Percentiles rank a stretch among this genome's conserved stretches.
phyloP scores from a whole-genome alignment of 2,888 invertebrate species.

The Sericinus montela region DNA sequence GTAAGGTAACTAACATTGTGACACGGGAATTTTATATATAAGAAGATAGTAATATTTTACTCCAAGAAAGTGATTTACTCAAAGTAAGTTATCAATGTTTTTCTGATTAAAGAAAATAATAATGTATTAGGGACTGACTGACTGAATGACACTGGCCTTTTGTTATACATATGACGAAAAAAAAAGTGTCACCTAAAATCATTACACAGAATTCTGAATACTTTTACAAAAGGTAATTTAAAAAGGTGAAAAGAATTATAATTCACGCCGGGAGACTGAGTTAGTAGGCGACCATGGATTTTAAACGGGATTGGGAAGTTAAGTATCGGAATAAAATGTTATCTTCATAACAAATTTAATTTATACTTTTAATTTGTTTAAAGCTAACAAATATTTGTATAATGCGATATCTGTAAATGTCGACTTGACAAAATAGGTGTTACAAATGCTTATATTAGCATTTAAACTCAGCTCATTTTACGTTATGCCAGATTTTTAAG shows the following conservation, averaged over 20 bases:
- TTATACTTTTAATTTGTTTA: slow-evolving; percentile 65
- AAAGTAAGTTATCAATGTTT: too few relatives aligned
- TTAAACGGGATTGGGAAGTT: slow-evolving; percentile 58
- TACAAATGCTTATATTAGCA: slow-evolving; percentile 43
- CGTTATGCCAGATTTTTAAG: slow-evolving; percentile 26
- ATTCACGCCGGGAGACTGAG: slow-evolving; percentile 56
- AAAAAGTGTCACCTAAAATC: too few relatives aligned
- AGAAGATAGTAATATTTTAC: too few relatives aligned
- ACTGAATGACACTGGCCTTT: too few relatives aligned
- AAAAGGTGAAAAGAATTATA: slow-evolving; percentile 50
- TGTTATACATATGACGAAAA: too few relatives aligned
- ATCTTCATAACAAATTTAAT: slow-evolving; percentile 47
- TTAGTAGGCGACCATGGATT: slow-evolving; percentile 35
- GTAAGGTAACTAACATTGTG: too few relatives aligned
- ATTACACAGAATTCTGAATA: too few relatives aligned
- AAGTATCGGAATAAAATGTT: slow-evolving; percentile 45
- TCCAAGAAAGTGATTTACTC: too few relatives aligned
- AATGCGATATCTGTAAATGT: slow-evolving; percentile 52
- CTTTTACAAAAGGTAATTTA: slow-evolving; percentile 19
- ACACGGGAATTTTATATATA: too few relatives aligned
- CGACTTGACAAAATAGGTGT: slow-evolving; percentile 45
- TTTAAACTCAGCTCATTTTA: slow-evolving; percentile 34
- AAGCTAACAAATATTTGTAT: slow-evolving; percentile 62
- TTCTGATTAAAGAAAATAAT: too few relatives aligned
- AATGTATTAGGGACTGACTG: too few relatives aligned